Evolutionary conservation across 2,113 vertebrate genomes (phyloP).

Genomic region (Heterotis niloticus): DNA sequence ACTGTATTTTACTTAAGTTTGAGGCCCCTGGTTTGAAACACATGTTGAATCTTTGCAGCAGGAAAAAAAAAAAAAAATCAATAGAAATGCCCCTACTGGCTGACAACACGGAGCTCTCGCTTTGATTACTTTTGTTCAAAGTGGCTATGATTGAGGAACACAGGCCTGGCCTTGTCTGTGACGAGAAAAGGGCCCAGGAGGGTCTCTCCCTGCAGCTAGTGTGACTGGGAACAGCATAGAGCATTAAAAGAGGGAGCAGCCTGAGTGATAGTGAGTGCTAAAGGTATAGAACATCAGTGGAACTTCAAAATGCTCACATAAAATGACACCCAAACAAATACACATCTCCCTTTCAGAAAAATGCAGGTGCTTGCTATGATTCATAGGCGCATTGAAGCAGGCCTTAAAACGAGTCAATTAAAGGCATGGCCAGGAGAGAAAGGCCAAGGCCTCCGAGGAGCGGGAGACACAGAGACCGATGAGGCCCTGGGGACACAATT

Average conservation of each 20-base stretch:
- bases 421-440: slow-evolving; percentile 41
- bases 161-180: not conserved
- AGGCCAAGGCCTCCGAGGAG: slow-evolving; percentile 50
- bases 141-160: not conserved
- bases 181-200: not conserved
- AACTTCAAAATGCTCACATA: not conserved
- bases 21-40: not conserved
- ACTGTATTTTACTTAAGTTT: too few relatives aligned
- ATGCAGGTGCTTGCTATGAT: not conserved
- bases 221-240: not conserved
- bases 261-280: not conserved
- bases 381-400: slow-evolving; percentile 36
- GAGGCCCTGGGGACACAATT: slow-evolving; percentile 60
- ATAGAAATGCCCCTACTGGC: not conserved
- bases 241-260: not conserved
- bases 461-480: slow-evolving; percentile 54
- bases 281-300: not conserved
- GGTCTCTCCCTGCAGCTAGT: not conserved
- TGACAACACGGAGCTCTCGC: not conserved
- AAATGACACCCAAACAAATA: not conserved
- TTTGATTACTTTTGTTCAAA: not conserved
- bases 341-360: not conserved
- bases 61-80: slow-evolving; percentile 7
- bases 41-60: not conserved
- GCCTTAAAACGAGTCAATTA: slow-evolving; percentile 62